Evolutionary conservation across 1,140 invertebrate genomes (phyloP).

Genomic region (Mamestra configurata): DNA sequence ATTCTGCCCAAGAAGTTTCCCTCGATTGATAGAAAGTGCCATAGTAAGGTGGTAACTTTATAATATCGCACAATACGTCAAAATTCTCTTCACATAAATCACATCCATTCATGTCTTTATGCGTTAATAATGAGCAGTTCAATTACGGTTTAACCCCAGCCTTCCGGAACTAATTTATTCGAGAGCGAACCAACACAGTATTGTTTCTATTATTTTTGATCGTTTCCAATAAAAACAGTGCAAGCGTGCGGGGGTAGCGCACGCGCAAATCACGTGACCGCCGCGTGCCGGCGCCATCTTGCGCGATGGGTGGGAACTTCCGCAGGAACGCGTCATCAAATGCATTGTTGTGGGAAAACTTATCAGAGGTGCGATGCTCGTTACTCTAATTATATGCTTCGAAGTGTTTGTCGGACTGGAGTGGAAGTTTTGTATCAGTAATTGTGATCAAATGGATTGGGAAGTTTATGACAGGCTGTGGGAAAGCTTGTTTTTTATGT

Average conservation of each 20-base stretch:
- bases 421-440: background rate
- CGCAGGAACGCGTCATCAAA: conserved; percentile 69
- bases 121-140: conserved; percentile 80
- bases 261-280: conserved; percentile 72
- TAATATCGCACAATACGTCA: background rate
- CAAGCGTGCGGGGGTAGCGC: conserved; percentile 70
- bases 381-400: conserved; percentile 47
- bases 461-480: background rate
- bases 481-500: background rate
- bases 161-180: conserved; percentile 80
- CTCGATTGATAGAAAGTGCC: too few relatives aligned
- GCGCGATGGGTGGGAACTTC: conserved; percentile 83
- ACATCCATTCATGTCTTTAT: conserved; percentile 49
- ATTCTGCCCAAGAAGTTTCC: too few relatives aligned
- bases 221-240: conserved; percentile 84
- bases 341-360: conserved; percentile 77
- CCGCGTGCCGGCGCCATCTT: conserved; percentile 77
- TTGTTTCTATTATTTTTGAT: conserved; percentile 83
- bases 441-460: conserved; percentile 21
- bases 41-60: too few relatives aligned
- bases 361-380: conserved; percentile 58
- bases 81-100: background rate
- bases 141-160: conserved; percentile 82
- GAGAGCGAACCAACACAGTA: conserved; percentile 72
- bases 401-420: conserved; percentile 9